phyloP scores from a whole-genome alignment of 23 tunicate genomes.

The Styela plicata region DNA sequence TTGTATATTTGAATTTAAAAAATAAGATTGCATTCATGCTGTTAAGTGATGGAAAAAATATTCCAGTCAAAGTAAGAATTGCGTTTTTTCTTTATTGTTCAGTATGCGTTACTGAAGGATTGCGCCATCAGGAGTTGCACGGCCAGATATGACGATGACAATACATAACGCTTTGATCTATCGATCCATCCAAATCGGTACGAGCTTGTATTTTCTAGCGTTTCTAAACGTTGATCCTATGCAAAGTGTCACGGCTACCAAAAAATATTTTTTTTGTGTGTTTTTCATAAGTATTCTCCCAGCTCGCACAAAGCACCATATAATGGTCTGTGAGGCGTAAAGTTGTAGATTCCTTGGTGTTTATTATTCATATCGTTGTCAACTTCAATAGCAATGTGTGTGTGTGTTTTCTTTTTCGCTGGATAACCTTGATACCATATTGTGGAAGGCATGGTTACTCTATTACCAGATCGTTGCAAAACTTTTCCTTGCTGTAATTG shows the following conservation, averaged over 20 bases:
- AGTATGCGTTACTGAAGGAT: too few relatives aligned
- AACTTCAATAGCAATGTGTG: not conserved
- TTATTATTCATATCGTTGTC: not conserved
- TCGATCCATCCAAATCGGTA: too few relatives aligned
- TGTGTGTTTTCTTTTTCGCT: not conserved
- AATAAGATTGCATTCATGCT: too few relatives aligned
- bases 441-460: not conserved
- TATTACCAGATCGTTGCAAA: not conserved
- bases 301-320: not conserved
- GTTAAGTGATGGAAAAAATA: too few relatives aligned
- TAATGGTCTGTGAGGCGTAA: not conserved
- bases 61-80: too few relatives aligned
- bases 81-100: too few relatives aligned
- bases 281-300: too few relatives aligned
- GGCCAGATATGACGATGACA: not conserved
- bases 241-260: not conserved
- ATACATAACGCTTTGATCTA: too few relatives aligned
- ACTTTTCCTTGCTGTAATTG: not conserved
- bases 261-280: too few relatives aligned
- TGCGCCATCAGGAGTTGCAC: not conserved
- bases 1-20: too few relatives aligned
- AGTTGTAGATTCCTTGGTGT: not conserved
- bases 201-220: too few relatives aligned
- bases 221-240: too few relatives aligned
- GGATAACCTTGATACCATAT: not conserved